A percentile compares a stretch with the other conserved stretches of the same genome.
phyloP scores from a whole-genome alignment of 2,113 vertebrate species.

The Gymnogyps californianus region DNA sequence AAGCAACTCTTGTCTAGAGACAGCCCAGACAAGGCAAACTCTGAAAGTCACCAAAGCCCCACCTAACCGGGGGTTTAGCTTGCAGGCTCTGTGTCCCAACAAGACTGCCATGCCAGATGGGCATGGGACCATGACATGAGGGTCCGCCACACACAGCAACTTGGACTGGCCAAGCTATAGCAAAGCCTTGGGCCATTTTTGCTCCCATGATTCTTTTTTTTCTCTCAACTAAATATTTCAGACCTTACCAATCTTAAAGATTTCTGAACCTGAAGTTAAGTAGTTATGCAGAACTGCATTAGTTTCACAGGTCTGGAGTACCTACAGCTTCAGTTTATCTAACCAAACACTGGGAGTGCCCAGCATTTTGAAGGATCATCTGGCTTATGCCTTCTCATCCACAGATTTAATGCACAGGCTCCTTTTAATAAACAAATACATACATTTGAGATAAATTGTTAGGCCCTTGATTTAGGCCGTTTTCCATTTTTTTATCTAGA shows the following conservation, averaged over 20 bases:
- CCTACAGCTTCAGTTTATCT: background rate
- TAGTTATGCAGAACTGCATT: background rate
- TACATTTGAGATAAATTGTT: background rate
- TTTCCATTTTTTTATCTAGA: background rate
- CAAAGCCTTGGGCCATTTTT: background rate
- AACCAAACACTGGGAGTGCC: background rate
- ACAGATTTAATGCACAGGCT: background rate
- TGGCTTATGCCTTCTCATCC: background rate
- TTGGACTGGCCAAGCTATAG: background rate
- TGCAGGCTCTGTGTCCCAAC: background rate
- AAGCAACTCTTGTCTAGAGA: background rate
- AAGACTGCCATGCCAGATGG: background rate
- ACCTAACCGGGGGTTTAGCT: background rate
- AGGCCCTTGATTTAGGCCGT: background rate
- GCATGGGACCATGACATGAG: background rate
- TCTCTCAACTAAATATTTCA: background rate
- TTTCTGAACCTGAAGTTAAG: background rate
- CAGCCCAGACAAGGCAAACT: background rate
- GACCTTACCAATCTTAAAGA: background rate
- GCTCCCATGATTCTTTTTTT: background rate
- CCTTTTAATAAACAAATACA: background rate
- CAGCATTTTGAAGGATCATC: background rate
- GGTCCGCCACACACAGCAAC: background rate
- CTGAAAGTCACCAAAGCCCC: background rate
- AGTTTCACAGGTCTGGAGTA: background rate